Base-by-base conservation (phyloP, 2,113 vertebrate genomes). In the Vulpes ferrilata region DNA sequence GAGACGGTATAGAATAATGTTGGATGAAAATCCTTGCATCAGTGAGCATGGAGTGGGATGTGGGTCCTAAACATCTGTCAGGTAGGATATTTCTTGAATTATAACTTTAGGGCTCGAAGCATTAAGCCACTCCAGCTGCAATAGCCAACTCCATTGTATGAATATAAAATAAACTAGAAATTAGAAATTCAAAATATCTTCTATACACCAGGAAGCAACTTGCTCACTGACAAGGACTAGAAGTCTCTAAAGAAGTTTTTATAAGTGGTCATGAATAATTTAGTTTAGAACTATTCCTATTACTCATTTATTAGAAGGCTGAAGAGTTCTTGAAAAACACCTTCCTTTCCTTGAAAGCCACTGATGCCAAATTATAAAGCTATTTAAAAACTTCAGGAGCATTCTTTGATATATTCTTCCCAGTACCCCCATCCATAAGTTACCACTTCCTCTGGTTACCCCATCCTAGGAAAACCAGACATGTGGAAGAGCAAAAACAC, bases 131-230 rank as follows among this genome's bases (percentile, higher is more conserved):
- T 65, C 11, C 69, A 87, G 43, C 38, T 89, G 38, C 22, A 95
- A 73, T 15, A 97, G 53, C 30, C 38, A 95, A 35, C 51, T 89
- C 87, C 60, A 95, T 25, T 83, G 79, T 43, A 87, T 53, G 81
- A 93, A 90, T 95, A 91, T 87, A 84, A 95, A 92, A 86, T 84
- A 90, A 91, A 97, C 16, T 38, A 95, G 48, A 86, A 93, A 73
- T 91, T 87, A 96, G 80, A 97, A 97, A 81, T 78, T 92, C 76
- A 90, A 89, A 93, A 35, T 74, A 89, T 38, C n/a, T 92, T 32
- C 62, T 85, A 17, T 51, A 76, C 35, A 87, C 22, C 32, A 57
- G 17, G 38, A 80, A 88, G 51, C 13, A 84, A 76, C 11, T 51
- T 5, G 1, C 57, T 27, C 38, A 96, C 38, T 84, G 71, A 88